phyloP scores from a whole-genome alignment of 2,113 vertebrate species.

The Arvicanthis niloticus region DNA sequence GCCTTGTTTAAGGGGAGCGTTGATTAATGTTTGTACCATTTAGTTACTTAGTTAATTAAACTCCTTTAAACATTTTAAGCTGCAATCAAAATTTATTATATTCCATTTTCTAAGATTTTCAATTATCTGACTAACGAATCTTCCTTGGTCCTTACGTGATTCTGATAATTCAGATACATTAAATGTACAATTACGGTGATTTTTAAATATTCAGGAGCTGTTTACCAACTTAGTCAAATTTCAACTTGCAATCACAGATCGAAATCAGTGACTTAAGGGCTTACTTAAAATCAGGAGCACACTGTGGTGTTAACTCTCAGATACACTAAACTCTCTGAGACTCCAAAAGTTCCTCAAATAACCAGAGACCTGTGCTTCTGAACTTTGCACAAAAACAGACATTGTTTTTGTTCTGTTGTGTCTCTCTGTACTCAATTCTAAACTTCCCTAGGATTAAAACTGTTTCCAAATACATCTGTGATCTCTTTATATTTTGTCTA shows the following conservation, averaged over 20 bases:
- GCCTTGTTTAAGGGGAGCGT: constrained; percentile 54
- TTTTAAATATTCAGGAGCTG: constrained; percentile 72
- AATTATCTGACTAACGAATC: constrained; percentile 64
- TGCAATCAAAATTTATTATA: constrained; percentile 78
- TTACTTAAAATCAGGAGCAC: constrained; percentile 54
- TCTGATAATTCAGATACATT: constrained; percentile 61
- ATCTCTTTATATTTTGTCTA: neutral
- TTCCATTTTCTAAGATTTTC: constrained; percentile 64
- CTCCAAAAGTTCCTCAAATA: constrained; percentile 12
- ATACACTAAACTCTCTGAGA: neutral
- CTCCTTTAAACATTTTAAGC: constrained; percentile 74
- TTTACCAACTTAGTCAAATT: constrained; percentile 62
- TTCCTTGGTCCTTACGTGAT: constrained; percentile 45
- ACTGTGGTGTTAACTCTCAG: neutral
- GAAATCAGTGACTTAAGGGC: constrained; percentile 48
- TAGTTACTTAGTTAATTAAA: constrained; percentile 80
- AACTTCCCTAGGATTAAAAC: neutral
- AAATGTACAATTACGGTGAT: constrained; percentile 48
- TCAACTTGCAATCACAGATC: constrained; percentile 46
- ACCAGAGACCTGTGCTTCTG: neutral
- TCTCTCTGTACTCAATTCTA: neutral
- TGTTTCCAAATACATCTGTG: neutral
- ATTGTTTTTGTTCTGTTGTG: neutral
- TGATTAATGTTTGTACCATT: constrained; percentile 76
- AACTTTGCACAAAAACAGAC: neutral